These are phyloP conservation scores for Diplodus sargus DNA, from an alignment of 2,797 vertebrate species.

Conservation along the genomic window DNA sequence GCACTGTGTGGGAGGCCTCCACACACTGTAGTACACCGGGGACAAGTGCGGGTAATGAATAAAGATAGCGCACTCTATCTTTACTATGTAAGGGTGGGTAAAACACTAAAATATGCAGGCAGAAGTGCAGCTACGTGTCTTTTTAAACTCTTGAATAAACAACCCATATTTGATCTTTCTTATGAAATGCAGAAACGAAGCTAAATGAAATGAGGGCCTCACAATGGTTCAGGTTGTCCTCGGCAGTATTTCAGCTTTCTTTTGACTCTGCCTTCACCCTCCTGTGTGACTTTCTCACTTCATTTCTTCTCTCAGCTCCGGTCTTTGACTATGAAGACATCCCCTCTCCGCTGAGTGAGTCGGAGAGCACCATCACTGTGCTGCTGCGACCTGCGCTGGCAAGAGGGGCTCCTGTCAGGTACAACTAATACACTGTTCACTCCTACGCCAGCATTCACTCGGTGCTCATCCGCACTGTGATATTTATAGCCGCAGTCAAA, in stretches of 20 bases:
- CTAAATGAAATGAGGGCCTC: too few species aligned
- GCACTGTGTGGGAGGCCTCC: constrained; percentile 70
- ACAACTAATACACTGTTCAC: constrained; percentile 43
- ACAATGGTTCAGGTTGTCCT: neutral
- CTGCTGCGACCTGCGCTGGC: constrained; percentile 93
- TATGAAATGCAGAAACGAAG: neutral
- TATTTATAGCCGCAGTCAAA: constrained; percentile 59
- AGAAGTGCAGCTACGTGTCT: constrained; percentile 8
- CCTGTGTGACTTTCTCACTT: neutral
- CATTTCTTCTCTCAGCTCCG: constrained; percentile 83
- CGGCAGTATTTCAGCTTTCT: neutral
- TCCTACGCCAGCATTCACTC: constrained; percentile 33
- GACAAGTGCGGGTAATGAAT: constrained; percentile 63
- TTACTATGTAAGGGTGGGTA: constrained; percentile 41
- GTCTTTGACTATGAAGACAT: constrained; percentile 95
- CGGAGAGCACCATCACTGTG: constrained; percentile 96
- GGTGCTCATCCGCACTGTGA: constrained; percentile 44
- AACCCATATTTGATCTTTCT: neutral
- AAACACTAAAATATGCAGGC: constrained; percentile 30
- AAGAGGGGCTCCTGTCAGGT: constrained; percentile 96
- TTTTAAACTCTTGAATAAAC: constrained; percentile 17
- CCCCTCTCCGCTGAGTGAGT: constrained; percentile 92
- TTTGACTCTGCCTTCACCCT: neutral
- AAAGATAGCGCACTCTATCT: constrained; percentile 46
- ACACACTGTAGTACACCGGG: constrained; percentile 41